Base-by-base conservation (phyloP, 2,797 vertebrate genomes). In the Acrossocheilus wenchowensis region DNA sequence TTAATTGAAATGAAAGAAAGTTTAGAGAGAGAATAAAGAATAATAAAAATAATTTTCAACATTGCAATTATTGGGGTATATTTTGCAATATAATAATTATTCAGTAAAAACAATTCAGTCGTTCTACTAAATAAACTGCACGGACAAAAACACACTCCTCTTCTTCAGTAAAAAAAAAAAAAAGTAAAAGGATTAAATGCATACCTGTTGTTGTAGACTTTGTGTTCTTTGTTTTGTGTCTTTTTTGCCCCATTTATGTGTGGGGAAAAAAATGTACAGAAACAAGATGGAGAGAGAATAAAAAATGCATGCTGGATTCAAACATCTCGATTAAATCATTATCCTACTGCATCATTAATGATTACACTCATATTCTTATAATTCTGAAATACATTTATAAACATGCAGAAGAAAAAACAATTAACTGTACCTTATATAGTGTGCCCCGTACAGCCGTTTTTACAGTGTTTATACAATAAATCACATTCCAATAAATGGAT, bases 401-500 rank as follows among this genome's bases (percentile, higher is more conserved):
- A 68, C 74, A 75, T 57, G 2, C 10, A 62, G 9, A 79, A 69
- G 48, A 68, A 21, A 21, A 68, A 26, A 41, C 30, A 11, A 64
- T 21, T 4, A 64, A 50, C 57, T 21, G 30, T 72, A 74, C 73
- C 66, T 77, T 41, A 8, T 78, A 15, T 78, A 15, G n/a, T 23
- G 19, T n/a, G 7, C 30, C 14, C 48, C 23, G 6, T n/a, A 57
- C 11, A 72, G 36, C 17, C 26, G 19, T 39, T 54, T 12, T 74
- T 17, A 30, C 62, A 66, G 12, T 30, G 41, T 64, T 68, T n/a
- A 48, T 78, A 68, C 34, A 85, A 39, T 23, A 60, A 52, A 85
- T 57, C 19, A 43, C 57, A 45, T 23, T 30, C n/a, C 75, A 71
- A 4, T 43, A 36, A 48, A 72, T 1, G 0, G 12, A 30, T 62